phyloP scores from a whole-genome alignment of 1,140 invertebrate species.

The Lepidotrigona ventralis region DNA sequence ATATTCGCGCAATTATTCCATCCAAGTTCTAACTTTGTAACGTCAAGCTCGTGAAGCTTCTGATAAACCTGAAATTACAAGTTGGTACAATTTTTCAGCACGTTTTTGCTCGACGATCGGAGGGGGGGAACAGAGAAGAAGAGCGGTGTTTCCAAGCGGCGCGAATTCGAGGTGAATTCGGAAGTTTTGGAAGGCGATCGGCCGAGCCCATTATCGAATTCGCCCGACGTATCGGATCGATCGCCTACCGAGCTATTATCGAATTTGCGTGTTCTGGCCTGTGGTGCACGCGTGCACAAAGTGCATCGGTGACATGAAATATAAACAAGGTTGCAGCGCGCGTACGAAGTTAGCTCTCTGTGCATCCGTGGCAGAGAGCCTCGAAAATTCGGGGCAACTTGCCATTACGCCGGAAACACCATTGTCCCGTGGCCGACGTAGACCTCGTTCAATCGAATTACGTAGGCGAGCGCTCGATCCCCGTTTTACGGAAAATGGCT shows the following conservation, averaged over 20 bases:
- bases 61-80: too few relatives aligned
- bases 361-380: not conserved
- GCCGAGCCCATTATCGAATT: constrained; percentile 28
- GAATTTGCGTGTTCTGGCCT: constrained; percentile 26
- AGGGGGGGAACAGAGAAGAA: too few relatives aligned
- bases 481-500: constrained; percentile 11
- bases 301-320: constrained; percentile 33
- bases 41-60: too few relatives aligned
- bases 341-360: constrained; percentile 45
- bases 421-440: constrained; percentile 66
- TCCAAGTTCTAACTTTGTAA: too few relatives aligned
- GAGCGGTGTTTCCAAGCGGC: not conserved
- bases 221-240: not conserved
- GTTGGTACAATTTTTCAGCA: too few relatives aligned
- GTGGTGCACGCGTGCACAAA: constrained; percentile 30
- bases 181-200: not conserved
- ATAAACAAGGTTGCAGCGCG: constrained; percentile 42
- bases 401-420: constrained; percentile 41
- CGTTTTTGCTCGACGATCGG: too few relatives aligned
- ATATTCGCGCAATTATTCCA: too few relatives aligned
- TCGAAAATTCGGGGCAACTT: constrained; percentile 29
- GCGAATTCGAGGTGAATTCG: not conserved
- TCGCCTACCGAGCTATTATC: constrained; percentile 19
- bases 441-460: constrained; percentile 68
- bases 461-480: constrained; percentile 54